Conservation (phyloP, 2,113 vertebrate species). For the Micromys minutus region DNA sequence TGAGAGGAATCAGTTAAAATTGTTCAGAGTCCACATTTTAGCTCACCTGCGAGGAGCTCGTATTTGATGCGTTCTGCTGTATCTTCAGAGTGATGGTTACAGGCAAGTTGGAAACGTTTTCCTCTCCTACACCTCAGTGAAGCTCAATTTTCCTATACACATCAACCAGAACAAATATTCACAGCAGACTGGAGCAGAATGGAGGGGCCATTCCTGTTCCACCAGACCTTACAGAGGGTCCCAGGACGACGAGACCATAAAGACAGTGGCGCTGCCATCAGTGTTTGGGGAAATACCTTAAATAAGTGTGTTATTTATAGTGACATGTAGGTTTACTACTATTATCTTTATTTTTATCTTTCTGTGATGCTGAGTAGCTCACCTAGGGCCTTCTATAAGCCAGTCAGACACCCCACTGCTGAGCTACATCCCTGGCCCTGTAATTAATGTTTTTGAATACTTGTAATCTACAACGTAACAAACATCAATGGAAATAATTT, state of each 20-base stretch:
- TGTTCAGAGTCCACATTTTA: neutral
- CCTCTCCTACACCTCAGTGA: neutral
- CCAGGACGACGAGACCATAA: neutral
- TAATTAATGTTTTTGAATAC: constrained; percentile 1
- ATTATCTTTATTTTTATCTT: neutral
- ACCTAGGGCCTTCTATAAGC: neutral
- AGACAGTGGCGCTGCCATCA: neutral
- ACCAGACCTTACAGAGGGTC: neutral
- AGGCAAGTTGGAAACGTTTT: neutral
- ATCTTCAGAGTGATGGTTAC: neutral
- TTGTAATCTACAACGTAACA: neutral
- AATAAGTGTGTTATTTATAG: neutral
- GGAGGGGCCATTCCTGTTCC: constrained; percentile 11
- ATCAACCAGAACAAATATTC: constrained; percentile 6
- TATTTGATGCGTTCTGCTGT: neutral
- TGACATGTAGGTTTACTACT: neutral
- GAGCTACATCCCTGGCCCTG: neutral
- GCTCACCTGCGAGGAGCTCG: neutral
- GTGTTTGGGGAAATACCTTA: neutral
- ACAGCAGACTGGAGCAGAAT: neutral
- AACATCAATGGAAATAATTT: neutral
- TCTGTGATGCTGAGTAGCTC: neutral
- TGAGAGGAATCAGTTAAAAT: neutral
- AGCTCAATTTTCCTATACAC: neutral
- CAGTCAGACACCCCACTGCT: neutral